These are phyloP conservation scores for Lasiurus cinereus DNA, from an alignment of 2,113 vertebrate species.

Conservation along the genomic window DNA sequence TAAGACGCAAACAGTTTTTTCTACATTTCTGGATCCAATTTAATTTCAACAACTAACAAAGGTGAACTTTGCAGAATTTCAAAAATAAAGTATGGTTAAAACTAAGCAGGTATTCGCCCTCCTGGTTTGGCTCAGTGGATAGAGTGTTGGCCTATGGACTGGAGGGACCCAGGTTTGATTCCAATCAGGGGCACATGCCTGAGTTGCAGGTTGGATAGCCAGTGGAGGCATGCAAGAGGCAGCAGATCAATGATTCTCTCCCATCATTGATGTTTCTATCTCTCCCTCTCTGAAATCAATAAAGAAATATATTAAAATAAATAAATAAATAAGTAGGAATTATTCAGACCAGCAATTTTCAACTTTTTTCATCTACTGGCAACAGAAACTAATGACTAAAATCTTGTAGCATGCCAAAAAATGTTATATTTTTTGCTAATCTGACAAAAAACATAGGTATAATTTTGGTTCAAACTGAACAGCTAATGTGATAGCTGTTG, in stretches of 20 bases:
- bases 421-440: background rate
- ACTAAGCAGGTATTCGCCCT: background rate
- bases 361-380: background rate
- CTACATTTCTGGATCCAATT: slow-evolving; percentile 39
- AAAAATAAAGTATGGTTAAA: slow-evolving; percentile 37
- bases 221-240: too few relatives aligned
- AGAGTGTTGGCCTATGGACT: too few relatives aligned
- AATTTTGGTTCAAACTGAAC: background rate
- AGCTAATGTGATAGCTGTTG: background rate
- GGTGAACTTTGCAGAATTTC: background rate
- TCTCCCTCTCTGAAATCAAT: too few relatives aligned
- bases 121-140: too few relatives aligned
- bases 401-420: background rate
- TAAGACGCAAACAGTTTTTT: background rate
- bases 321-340: slow-evolving; percentile 1
- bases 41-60: slow-evolving; percentile 46
- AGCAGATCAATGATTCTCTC: too few relatives aligned
- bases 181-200: too few relatives aligned
- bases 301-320: background rate
- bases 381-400: background rate
- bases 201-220: too few relatives aligned
- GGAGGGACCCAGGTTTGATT: too few relatives aligned
- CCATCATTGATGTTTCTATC: too few relatives aligned
- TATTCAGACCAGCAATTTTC: background rate
- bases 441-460: background rate